These are phyloP conservation scores for Drosophila demipolita DNA, from an alignment of 2,888 invertebrate species.

Conservation along the genomic window DNA sequence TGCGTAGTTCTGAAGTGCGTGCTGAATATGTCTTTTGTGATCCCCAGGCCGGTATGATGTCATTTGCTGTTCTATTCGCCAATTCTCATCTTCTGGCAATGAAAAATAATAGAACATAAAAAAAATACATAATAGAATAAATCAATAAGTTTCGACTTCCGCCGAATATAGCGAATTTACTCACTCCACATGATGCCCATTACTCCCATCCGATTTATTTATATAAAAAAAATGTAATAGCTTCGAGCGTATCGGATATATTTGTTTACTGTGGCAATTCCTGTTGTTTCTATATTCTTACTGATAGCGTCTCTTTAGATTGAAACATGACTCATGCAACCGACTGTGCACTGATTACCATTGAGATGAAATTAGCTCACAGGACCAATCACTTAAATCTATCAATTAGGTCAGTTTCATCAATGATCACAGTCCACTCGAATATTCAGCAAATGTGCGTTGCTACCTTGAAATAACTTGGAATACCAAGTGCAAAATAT, in stretches of 20 bases:
- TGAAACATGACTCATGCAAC: slow-evolving; percentile 38
- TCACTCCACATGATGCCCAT: slow-evolving; percentile 31
- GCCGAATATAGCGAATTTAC: slow-evolving; percentile 10
- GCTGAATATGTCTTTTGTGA: slow-evolving; percentile 28
- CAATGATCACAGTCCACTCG: slow-evolving; percentile 5
- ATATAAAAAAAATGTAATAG: background rate
- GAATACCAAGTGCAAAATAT: slow-evolving; percentile 26
- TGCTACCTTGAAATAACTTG: background rate
- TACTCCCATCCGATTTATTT: background rate
- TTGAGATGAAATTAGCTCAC: background rate
- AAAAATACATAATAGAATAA: slow-evolving; percentile 3
- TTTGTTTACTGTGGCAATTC: slow-evolving; percentile 4
- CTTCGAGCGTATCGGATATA: slow-evolving; percentile 27
- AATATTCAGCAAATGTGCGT: background rate
- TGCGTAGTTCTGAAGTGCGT: slow-evolving; percentile 46
- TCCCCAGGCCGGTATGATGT: slow-evolving; percentile 42
- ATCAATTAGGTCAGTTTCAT: background rate
- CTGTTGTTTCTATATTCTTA: background rate
- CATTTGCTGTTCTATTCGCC: slow-evolving; percentile 21
- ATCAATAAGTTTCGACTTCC: slow-evolving; percentile 26
- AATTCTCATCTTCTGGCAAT: slow-evolving; percentile 3
- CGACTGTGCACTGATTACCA: slow-evolving; percentile 4
- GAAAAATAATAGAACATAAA: background rate
- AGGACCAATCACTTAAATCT: slow-evolving; percentile 15
- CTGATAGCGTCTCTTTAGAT: slow-evolving; percentile 1